Conservation (phyloP, 2,797 vertebrate genomes). For the Enteromius viviparus region DNA sequence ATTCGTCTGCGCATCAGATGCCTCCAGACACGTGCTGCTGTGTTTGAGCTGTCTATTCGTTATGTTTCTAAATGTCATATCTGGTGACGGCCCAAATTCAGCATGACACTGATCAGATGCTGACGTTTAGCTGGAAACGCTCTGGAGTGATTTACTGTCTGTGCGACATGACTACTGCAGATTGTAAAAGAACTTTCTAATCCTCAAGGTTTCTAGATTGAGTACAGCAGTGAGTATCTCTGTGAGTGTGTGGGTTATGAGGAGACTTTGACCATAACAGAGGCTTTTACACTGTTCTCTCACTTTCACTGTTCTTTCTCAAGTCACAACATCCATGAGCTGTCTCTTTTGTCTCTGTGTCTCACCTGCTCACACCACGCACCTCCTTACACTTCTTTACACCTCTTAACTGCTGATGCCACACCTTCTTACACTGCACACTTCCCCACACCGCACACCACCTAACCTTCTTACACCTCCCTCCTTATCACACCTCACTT, state of each 20-base stretch:
- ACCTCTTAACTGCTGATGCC: too few relatives aligned
- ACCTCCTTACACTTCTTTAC: too few relatives aligned
- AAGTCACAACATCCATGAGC: not conserved
- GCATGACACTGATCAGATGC: constrained; percentile 20
- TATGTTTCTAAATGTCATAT: constrained; percentile 32
- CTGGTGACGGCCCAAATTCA: not conserved
- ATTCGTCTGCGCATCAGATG: not conserved
- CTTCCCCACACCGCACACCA: too few relatives aligned
- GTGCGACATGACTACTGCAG: not conserved
- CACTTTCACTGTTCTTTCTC: not conserved
- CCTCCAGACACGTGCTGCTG: not conserved
- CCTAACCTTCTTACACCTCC: rapidly evolving
- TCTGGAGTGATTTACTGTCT: not conserved
- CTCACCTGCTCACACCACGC: too few relatives aligned
- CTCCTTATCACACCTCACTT: rapidly evolving
- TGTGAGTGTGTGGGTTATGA: not conserved
- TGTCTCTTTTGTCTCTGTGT: not conserved
- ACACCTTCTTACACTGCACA: too few relatives aligned
- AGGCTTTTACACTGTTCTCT: not conserved
- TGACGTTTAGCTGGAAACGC: not conserved
- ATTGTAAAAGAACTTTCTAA: not conserved
- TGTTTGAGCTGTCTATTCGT: not conserved
- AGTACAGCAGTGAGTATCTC: not conserved
- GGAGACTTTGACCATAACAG: not conserved
- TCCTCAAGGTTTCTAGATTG: not conserved